Percentiles rank a stretch among this genome's conserved stretches.
phyloP scores from a whole-genome alignment of 2,888 invertebrate genomes.

The Lasioglossum oenotherae region DNA sequence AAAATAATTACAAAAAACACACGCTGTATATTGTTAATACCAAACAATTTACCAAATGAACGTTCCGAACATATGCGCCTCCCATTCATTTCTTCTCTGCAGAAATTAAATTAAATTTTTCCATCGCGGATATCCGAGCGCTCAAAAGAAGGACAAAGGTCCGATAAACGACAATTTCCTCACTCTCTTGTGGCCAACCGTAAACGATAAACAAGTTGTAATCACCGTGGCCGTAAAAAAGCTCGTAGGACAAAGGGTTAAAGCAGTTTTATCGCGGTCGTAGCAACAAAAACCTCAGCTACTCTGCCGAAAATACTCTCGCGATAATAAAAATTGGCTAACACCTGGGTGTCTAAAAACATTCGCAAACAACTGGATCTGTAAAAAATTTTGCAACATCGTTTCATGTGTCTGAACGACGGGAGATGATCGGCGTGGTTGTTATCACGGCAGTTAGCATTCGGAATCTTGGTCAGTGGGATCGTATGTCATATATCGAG shows the following conservation, averaged over 20 bases:
- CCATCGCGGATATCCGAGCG: neutral
- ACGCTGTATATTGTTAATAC: too few species aligned
- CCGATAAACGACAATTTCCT: neutral
- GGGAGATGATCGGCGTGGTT: neutral
- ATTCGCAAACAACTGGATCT: neutral
- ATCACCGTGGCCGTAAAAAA: neutral
- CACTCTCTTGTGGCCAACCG: neutral
- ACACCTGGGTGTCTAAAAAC: neutral
- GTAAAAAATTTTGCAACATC: neutral
- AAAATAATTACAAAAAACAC: too few species aligned
- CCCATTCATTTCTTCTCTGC: too few species aligned
- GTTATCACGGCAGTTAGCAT: conserved; percentile 1
- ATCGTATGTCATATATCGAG: conserved; percentile 16
- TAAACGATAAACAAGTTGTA: neutral
- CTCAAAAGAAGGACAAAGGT: too few species aligned
- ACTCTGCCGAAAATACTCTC: neutral
- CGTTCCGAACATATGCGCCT: too few species aligned
- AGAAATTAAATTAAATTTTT: neutral
- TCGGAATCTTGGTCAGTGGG: neutral
- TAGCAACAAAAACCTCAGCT: neutral
- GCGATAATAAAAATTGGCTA: neutral
- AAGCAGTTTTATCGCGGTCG: neutral
- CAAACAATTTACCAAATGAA: too few species aligned
- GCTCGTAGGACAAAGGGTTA: neutral
- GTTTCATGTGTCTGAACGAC: neutral